Percentiles rank a stretch among this genome's conserved stretches.
These are phyloP conservation scores for Zootermopsis nevadensis DNA, from an alignment of 2,888 invertebrate genomes.

Conservation along the genomic window DNA sequence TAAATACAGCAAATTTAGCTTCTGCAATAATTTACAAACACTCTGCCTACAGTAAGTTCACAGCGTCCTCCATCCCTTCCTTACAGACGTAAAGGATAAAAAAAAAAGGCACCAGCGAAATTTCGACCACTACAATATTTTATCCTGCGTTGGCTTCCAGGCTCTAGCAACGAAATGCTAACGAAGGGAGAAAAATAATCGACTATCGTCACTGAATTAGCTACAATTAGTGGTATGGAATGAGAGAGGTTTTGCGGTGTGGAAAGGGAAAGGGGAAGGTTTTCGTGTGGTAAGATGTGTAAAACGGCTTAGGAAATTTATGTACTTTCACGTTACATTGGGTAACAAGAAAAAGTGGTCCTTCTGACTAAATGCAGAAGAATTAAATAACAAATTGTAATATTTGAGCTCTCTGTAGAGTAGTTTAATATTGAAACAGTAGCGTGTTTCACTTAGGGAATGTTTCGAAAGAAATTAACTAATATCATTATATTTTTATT, in stretches of 20 bases:
- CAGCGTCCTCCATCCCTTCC: not conserved
- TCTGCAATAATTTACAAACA: conserved; percentile 18
- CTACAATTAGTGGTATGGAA: conserved; percentile 38
- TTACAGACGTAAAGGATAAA: conserved; percentile 5
- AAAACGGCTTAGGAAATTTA: conserved; percentile 19
- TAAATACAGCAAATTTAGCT: conserved; percentile 32
- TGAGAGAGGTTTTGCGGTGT: conserved; percentile 15
- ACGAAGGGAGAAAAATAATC: conserved; percentile 40
- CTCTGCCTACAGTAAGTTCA: not conserved
- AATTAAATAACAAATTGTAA: no score
- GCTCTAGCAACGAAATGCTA: conserved; percentile 36
- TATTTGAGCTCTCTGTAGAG: no score
- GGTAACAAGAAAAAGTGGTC: not conserved
- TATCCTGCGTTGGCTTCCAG: conserved; percentile 3
- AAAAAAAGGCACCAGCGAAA: conserved; percentile 31
- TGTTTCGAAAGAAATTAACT: no score
- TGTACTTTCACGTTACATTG: conserved; percentile 21
- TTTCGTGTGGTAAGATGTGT: conserved; percentile 34
- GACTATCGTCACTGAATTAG: conserved; percentile 42
- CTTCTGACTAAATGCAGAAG: no score
- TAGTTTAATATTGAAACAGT: no score
- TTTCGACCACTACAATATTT: conserved; percentile 41
- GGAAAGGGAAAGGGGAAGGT: conserved; percentile 21
- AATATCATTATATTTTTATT: no score
- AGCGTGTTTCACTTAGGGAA: no score